Evolutionary conservation across 2,888 invertebrate genomes (phyloP).

Genomic region (Nephrocerus scutellatus): DNA sequence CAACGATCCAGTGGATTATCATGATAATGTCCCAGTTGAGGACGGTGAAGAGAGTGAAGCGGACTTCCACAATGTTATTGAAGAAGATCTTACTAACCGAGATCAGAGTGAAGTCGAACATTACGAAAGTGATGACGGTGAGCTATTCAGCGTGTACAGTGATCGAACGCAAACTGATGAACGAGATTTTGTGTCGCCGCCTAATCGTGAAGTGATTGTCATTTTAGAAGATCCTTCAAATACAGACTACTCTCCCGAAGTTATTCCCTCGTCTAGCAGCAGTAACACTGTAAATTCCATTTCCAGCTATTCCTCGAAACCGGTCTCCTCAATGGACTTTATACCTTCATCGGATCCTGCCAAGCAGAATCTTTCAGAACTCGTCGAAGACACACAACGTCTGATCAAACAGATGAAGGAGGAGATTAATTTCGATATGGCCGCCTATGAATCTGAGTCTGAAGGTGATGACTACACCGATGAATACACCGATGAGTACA

Average conservation of each 20-base stretch:
- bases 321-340: slow-evolving; percentile 32
- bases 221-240: too few species aligned
- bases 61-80: slow-evolving; percentile 17
- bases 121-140: slow-evolving; percentile 32
- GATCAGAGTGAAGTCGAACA: too few species aligned
- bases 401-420: slow-evolving; percentile 60
- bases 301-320: slow-evolving; percentile 26
- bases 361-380: slow-evolving; percentile 49
- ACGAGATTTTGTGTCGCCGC: slow-evolving; percentile 24
- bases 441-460: slow-evolving; percentile 45
- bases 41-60: slow-evolving; percentile 30
- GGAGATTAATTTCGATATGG: slow-evolving; percentile 57
- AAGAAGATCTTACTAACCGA: slow-evolving; percentile 7
- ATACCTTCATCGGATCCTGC: slow-evolving; percentile 38
- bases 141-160: slow-evolving; percentile 34
- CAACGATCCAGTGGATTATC: neutral
- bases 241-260: too few species aligned
- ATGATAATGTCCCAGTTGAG: slow-evolving; percentile 5
- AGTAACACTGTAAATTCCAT: slow-evolving; percentile 29
- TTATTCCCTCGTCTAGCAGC: slow-evolving; percentile 27
- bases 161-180: slow-evolving; percentile 22
- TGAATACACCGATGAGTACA: slow-evolving; percentile 51
- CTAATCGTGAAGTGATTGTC: too few species aligned
- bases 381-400: slow-evolving; percentile 56
- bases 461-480: slow-evolving; percentile 49